These are phyloP conservation scores for Eurois occulta DNA, from an alignment of 2,888 invertebrate genomes.

Conservation along the genomic window DNA sequence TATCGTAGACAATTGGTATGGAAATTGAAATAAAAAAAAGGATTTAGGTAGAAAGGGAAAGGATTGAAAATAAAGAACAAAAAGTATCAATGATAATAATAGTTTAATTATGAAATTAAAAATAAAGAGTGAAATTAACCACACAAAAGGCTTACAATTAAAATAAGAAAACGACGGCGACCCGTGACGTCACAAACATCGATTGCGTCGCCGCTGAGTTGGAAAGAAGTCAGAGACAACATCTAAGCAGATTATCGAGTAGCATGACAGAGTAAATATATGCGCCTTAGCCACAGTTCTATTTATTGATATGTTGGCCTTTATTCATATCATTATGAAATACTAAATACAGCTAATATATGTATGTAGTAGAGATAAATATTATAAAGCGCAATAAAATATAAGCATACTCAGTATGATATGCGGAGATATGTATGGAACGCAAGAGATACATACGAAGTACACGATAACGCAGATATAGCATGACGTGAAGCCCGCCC, in stretches of 20 bases:
- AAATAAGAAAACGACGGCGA: constrained; percentile 84
- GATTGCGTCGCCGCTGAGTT: constrained; percentile 66
- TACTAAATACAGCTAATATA: constrained; percentile 82
- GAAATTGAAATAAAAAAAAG: constrained; percentile 75
- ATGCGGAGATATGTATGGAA: constrained; percentile 86
- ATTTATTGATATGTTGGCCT: constrained; percentile 87
- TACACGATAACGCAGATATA: constrained; percentile 57
- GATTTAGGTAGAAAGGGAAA: constrained; percentile 77
- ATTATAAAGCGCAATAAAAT: constrained; percentile 82
- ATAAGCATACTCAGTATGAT: constrained; percentile 81
- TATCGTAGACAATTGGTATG: constrained; percentile 83
- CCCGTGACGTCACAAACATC: constrained; percentile 77
- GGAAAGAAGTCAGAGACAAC: constrained; percentile 68
- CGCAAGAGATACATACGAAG: constrained; percentile 65
- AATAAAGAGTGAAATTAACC: constrained; percentile 90
- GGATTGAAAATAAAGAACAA: constrained; percentile 86
- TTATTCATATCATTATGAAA: constrained; percentile 79
- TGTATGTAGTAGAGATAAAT: constrained; percentile 77
- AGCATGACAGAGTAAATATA: constrained; percentile 70
- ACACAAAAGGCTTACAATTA: constrained; percentile 89
- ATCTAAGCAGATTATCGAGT: constrained; percentile 70
- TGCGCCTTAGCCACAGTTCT: constrained; percentile 84
- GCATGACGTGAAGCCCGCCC: constrained; percentile 61
- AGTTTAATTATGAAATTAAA: constrained; percentile 90
- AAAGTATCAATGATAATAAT: constrained; percentile 88